Evolutionary conservation across 2,797 vertebrate genomes (phyloP).

Genomic region (Poecilia velifera): DNA sequence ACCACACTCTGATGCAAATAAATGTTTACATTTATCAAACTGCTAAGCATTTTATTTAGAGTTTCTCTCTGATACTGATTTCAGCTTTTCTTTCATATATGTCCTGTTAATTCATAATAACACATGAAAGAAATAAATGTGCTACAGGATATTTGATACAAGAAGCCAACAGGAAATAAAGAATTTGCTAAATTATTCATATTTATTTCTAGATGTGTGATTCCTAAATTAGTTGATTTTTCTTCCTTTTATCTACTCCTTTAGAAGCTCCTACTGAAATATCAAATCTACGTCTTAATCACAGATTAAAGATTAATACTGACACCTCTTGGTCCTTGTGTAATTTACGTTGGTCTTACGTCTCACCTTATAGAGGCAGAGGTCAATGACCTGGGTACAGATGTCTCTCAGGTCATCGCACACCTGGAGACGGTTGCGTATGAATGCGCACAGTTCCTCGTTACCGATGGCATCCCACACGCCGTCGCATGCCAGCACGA

Average conservation of each 20-base stretch:
- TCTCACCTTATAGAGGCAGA: conserved; percentile 87
- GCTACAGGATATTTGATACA: not conserved
- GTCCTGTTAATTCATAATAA: not conserved
- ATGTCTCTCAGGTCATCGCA: conserved; percentile 83
- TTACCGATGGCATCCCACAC: conserved; percentile 86
- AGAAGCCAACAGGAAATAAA: not conserved
- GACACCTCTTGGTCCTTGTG: not conserved
- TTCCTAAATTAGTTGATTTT: not conserved
- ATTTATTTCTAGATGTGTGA: not conserved
- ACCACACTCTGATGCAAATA: not conserved
- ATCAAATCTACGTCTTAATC: not conserved
- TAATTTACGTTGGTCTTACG: not conserved
- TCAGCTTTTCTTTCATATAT: not conserved
- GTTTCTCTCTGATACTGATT: not conserved
- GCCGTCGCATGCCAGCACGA: conserved; percentile 86
- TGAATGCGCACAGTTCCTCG: conserved; percentile 81
- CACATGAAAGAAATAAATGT: not conserved
- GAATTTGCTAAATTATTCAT: not conserved
- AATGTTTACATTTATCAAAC: not conserved
- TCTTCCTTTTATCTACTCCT: not conserved
- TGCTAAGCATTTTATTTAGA: not conserved
- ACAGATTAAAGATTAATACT: not conserved
- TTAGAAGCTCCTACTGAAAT: no score
- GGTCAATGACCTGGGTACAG: conserved; percentile 84
- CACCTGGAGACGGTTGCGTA: conserved; percentile 80